Percentiles rank a stretch among this genome's conserved stretches.
phyloP scores from a whole-genome alignment of 2,113 vertebrate species.

The Gambusia holbrooki region DNA sequence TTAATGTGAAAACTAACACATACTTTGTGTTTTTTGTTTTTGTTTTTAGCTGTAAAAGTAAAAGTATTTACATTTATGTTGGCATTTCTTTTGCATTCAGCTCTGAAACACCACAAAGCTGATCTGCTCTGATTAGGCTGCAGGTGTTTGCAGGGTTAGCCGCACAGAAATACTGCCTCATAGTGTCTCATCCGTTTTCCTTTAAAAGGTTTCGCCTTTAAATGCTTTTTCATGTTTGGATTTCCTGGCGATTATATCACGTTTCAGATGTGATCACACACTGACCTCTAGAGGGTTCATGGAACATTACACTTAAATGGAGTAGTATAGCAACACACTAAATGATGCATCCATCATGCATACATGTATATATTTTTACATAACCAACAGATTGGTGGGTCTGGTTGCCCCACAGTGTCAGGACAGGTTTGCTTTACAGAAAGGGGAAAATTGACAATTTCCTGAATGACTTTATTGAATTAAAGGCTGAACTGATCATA shows the following conservation, averaged over 20 bases:
- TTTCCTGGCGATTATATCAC: not conserved
- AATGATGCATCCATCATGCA: not conserved
- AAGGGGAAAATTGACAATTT: not conserved
- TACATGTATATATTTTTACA: not conserved
- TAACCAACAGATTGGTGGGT: not conserved
- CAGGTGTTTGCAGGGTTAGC: conserved; percentile 22
- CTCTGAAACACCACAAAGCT: conserved; percentile 21
- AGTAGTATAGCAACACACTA: not conserved
- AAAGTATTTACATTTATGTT: not conserved
- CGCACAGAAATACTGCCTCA: not conserved
- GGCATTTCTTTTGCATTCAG: not conserved
- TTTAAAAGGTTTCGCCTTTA: not conserved
- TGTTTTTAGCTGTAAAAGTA: not conserved
- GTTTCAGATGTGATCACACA: not conserved
- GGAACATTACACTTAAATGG: conserved; percentile 6
- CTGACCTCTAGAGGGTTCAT: conserved; percentile 53
- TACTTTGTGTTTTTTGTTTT: no score
- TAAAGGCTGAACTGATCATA: not conserved
- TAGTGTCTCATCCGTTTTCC: not conserved
- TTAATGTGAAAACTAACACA: not conserved
- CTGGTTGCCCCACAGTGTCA: not conserved
- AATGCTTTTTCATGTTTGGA: not conserved
- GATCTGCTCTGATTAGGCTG: conserved; percentile 33
- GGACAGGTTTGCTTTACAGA: not conserved
- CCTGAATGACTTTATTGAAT: not conserved